Base-by-base conservation (phyloP, 2,888 invertebrate species). In the Lymantria monacha region DNA sequence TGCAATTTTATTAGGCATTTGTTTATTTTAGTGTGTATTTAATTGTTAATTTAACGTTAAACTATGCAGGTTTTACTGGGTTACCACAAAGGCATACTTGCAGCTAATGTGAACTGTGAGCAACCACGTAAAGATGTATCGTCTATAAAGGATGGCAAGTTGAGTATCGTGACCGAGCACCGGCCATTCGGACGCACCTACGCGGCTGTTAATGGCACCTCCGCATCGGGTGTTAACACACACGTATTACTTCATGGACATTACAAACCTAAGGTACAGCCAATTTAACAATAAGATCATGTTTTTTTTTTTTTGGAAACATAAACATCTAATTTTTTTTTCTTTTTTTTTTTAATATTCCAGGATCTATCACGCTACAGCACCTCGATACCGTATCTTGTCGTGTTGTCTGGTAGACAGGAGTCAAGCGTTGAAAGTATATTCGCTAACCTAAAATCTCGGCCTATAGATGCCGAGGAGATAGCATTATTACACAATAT, bases 101-200 rank as follows among this genome's bases (percentile, higher is more conserved):
- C 96, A 0, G 94, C 93, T 0, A 96, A 96, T 78, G 85, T 96
- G n/a, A n/a, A n/a, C n/a, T n/a, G n/a, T n/a, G n/a, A n/a, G n/a
- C n/a, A n/a, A n/a, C n/a, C n/a, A n/a, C 11, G 91, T 8, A 74
- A 81, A 12, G 90, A 88, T 40, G 63, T 92, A 0, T 80, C 82
- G 33, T 89, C 91, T 15, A 64, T 93, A 13, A 76, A 79, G 8
- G 88, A 92, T 1, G 92, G 92, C 0, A 79, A 86, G 41, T 74
- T 92, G 13, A 68, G 86, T 66, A 92, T 95, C 9, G 91, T 95
- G 1, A 88, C 91, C 0, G 94, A 90, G 55, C 85, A 78, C 81
- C 92, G 70, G 55, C 85, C 68, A 0, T 94, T 93, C 85, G 74
- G 86, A 12, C 93, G 94, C 38, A 92, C 69, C 0, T 80, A 71